Conservation (phyloP, 2,113 vertebrate species). For the Corythoichthys haematopterus region DNA sequence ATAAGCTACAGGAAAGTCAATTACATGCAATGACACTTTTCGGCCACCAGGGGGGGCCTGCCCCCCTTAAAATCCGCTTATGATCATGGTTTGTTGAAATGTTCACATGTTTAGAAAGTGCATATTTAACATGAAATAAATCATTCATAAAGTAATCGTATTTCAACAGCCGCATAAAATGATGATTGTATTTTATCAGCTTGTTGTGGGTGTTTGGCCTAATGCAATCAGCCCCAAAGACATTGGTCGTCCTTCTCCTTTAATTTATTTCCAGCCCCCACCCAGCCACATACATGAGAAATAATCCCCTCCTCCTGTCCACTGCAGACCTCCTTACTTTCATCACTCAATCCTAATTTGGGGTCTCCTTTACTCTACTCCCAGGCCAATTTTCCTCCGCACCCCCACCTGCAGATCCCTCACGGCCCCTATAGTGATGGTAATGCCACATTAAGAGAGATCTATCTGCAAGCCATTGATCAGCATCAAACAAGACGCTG, state of each 20-base stretch:
- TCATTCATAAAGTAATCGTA: too few species aligned
- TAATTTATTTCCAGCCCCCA: conserved; percentile 19
- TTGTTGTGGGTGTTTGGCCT: conserved; percentile 18
- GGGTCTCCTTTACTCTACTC: conserved; percentile 3
- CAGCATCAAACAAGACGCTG: conserved; percentile 53
- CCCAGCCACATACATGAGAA: conserved; percentile 9
- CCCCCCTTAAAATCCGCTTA: too few species aligned
- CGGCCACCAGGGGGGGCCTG: too few species aligned
- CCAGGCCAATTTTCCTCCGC: neutral
- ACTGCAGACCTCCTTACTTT: conserved; percentile 43
- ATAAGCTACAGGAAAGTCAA: too few species aligned
- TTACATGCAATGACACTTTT: too few species aligned
- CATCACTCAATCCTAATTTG: conserved; percentile 44
- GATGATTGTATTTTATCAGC: too few species aligned
- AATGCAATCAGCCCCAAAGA: conserved; percentile 46
- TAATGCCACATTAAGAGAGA: conserved; percentile 70
- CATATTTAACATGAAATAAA: too few species aligned
- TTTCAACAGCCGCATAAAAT: too few species aligned
- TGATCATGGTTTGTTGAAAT: too few species aligned
- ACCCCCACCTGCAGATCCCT: conserved; percentile 9
- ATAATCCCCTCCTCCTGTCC: conserved; percentile 26
- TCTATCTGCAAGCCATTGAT: conserved; percentile 61
- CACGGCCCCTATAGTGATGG: conserved; percentile 64
- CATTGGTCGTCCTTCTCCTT: conserved; percentile 39
- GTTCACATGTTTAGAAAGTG: too few species aligned